Evolutionary conservation across 2,113 vertebrate genomes (phyloP), one percentile per base, ranked within the genome.

Genomic region (Motacilla alba): DNA sequence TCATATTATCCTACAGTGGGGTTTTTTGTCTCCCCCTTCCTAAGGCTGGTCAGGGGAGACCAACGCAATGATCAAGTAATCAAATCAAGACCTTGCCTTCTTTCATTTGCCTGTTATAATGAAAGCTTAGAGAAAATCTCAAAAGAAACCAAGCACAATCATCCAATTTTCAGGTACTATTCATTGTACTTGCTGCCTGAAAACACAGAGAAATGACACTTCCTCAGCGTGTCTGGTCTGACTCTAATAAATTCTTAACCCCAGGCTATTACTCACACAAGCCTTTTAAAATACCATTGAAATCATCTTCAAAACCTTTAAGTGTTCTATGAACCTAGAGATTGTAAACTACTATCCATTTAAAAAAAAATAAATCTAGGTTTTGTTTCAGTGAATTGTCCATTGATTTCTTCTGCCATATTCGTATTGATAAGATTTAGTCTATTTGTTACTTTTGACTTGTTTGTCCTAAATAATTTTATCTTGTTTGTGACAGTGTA

Each of bases 181-280:
- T 93, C 55, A 18, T 39, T 90, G 56, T 77, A 31, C 39, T 89
- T 82, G 66, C 69, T 96, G 53, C 76, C 43, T 89, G 79, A 77
- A 73, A 94, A 72, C 33, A 43, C 1, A 3, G 44, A 72, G 68
- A 81, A 68, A 35, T 63, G 2, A 55, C 37, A 31, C 52, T 66
- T 33, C 53, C 8, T 9, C 60, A 74, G 9, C 5, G 2, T 68
- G 63, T 83, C 63, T 93, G 67, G 59, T 82, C 55, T 94, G 67
- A 49, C 27, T 87, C 69, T 77, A 87, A 87, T 93, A 74, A 77
- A 94, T 84, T 73, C 60, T 84, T 87, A 76, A 69, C 63, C 83
- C 33, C 39, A 69, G 68, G 64, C 35, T 87, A 31, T 83, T 84
- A 44, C 9, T 67, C 43, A 77, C 60, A 81, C 28, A 86, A 83